Evolutionary conservation across 2,888 invertebrate genomes (phyloP).

Genomic region (Hyposoter didymator): DNA sequence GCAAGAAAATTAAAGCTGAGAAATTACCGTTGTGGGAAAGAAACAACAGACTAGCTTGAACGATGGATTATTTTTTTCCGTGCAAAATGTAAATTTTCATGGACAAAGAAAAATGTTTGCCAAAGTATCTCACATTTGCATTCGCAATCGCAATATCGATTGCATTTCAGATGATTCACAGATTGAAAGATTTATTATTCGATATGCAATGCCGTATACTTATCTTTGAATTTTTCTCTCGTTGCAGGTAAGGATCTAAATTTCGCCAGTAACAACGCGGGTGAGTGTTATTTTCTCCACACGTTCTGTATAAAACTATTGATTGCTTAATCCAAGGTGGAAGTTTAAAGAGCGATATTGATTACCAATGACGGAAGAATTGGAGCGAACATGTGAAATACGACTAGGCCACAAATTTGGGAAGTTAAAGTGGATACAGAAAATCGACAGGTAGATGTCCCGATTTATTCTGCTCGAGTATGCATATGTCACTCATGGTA

Average conservation of each 20-base stretch:
- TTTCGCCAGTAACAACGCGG: slow-evolving; percentile 83
- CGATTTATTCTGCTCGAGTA: neutral
- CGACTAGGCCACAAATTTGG: neutral
- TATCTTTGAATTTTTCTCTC: slow-evolving; percentile 64
- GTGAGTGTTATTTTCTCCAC: slow-evolving; percentile 81
- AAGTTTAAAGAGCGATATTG: neutral
- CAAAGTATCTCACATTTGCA: neutral
- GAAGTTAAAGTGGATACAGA: neutral
- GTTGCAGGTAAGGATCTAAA: slow-evolving; percentile 84
- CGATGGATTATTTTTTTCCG: neutral
- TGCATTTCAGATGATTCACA: neutral
- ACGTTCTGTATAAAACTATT: neutral
- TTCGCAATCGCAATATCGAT: neutral
- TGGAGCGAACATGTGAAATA: neutral
- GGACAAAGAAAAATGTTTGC: too few relatives aligned
- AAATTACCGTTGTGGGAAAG: neutral
- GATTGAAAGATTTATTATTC: neutral
- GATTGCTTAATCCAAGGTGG: neutral
- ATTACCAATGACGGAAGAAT: neutral
- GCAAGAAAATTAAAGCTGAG: neutral
- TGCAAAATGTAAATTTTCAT: too few relatives aligned
- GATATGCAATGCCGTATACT: slow-evolving; percentile 25
- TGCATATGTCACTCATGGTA: neutral
- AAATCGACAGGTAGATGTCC: neutral
- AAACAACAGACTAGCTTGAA: neutral